Base-by-base conservation (phyloP, 2,888 invertebrate genomes). In the Dryomyza anilis region DNA sequence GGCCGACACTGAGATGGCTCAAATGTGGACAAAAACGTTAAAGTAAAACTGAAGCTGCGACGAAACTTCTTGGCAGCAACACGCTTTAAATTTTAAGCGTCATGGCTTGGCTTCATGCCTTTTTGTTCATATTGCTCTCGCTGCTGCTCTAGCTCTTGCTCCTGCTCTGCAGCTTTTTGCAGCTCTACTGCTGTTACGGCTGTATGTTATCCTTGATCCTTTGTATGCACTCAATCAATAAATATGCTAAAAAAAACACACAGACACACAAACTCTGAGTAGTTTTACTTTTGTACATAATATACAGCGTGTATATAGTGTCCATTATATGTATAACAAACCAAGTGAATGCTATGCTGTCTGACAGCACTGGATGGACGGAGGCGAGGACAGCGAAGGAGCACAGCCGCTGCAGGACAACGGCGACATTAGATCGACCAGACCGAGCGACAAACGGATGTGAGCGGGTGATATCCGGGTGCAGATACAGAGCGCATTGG, bases 201-300 rank as follows among this genome's bases (percentile, higher is more conserved):
- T n/a, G n/a, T n/a, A 23, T 50, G 25, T 1, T 50, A 14, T 23
- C 48, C 23, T 21, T 50, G 33, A 55, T 55, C 36, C 23, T 21
- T 55, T 30, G 19, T 14, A 55, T 6, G 16, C 71, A 75, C 77
- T 76, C 76, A 77, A 77, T 78, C 78, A 78, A 78, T 78, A 77
- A 76, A 77, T 77, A 74, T 76, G 72, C 75, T 76, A 69, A 70
- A 71, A 70, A 74, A 76, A 72, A 75, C 70, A 71, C 71, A 74
- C 71, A 76, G 72, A 21, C 30, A 56, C 12, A 55, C 14, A 55
- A 5, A 55, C 52, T 6, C 19, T 16, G 29, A 12, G 29, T 16
- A 21, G 3, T 19, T 29, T 29, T n/a, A 29, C 25, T 21, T 21
- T 7, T 50, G 10, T 25, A 25, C 2, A 12, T 39, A 25, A 5